These are phyloP conservation scores for Rhyacophila brunnea DNA, from an alignment of 1,140 invertebrate species.

Conservation along the genomic window DNA sequence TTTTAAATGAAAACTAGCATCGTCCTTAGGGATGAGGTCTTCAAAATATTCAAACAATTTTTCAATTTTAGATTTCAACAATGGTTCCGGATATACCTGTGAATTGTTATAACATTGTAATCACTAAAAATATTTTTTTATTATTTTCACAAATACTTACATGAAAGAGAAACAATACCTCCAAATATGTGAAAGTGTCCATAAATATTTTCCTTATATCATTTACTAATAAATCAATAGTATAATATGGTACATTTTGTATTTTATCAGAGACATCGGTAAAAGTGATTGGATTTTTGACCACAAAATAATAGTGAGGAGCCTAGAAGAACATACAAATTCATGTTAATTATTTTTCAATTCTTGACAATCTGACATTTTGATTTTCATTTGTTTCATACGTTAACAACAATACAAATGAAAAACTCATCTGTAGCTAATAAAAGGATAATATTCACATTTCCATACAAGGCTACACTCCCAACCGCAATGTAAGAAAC, in stretches of 20 bases:
- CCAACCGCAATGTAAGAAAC: too few species aligned
- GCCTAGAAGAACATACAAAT: slow-evolving; percentile 39
- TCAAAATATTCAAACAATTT: slow-evolving; percentile 49
- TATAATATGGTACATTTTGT: slow-evolving; percentile 46
- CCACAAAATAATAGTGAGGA: slow-evolving; percentile 51
- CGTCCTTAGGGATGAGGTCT: slow-evolving; percentile 45
- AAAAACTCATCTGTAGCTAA: background rate
- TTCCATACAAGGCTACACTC: background rate
- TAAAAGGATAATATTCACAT: background rate
- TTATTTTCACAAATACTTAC: background rate
- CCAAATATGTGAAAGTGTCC: slow-evolving; percentile 49
- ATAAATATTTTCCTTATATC: slow-evolving; percentile 51
- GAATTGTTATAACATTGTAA: slow-evolving; percentile 14
- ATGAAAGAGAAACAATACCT: slow-evolving; percentile 38
- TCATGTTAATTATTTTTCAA: background rate
- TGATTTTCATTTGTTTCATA: background rate
- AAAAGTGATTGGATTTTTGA: slow-evolving; percentile 52
- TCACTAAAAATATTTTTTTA: background rate
- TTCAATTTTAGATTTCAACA: slow-evolving; percentile 47
- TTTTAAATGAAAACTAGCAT: too few species aligned
- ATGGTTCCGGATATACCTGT: slow-evolving; percentile 46
- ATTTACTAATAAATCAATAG: slow-evolving; percentile 49
- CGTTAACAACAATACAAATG: background rate
- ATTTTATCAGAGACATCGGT: slow-evolving; percentile 49
- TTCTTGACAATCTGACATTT: background rate